Conservation (phyloP, 2,797 vertebrate species). For the Labeo calbasu region DNA sequence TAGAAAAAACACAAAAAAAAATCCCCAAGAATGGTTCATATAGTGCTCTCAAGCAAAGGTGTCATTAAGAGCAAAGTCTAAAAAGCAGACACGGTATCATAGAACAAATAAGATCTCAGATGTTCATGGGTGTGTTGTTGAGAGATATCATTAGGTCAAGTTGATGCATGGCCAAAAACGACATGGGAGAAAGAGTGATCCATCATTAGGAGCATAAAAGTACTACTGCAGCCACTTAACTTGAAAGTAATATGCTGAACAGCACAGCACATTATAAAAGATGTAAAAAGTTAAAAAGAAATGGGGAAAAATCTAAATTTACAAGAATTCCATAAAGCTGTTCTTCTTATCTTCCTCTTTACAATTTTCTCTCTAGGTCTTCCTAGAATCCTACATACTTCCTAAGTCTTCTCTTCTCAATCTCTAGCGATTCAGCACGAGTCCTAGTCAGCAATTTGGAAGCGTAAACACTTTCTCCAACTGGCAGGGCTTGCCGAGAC, state of each 20-base stretch:
- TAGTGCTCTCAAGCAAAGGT: background rate
- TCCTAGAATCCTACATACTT: background rate
- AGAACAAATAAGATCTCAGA: background rate
- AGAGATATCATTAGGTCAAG: background rate
- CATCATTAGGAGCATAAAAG: background rate
- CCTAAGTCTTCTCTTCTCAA: conserved; percentile 31
- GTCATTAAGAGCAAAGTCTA: background rate
- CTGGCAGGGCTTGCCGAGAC: conserved; percentile 69
- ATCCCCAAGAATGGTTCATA: background rate
- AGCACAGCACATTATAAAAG: background rate
- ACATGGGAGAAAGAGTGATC: conserved; percentile 5
- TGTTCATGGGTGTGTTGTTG: background rate
- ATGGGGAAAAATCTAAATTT: background rate
- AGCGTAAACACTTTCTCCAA: conserved; percentile 71
- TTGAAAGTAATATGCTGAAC: background rate
- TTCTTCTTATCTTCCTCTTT: background rate
- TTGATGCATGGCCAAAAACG: conserved; percentile 8
- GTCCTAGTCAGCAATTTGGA: conserved; percentile 68
- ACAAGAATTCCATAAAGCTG: conserved; percentile 10
- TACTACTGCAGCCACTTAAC: background rate
- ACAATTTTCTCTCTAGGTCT: background rate
- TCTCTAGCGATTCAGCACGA: conserved; percentile 65
- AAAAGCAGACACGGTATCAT: background rate
- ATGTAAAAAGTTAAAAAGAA: background rate
- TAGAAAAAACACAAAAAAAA: background rate